Conservation (phyloP, 2,113 vertebrate genomes). For the Danionella cerebrum region DNA sequence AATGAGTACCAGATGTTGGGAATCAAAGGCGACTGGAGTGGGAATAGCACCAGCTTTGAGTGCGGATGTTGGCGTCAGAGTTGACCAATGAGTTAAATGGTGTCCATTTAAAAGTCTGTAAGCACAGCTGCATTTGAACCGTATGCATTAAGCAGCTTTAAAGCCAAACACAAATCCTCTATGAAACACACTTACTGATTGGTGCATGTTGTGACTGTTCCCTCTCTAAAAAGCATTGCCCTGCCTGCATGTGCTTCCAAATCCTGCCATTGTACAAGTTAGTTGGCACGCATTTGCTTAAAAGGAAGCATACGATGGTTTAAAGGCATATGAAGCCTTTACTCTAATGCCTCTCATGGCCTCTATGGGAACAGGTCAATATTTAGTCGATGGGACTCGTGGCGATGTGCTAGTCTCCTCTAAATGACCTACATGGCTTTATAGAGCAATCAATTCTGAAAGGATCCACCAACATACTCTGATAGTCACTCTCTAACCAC, state of each 20-base stretch:
- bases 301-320: background rate
- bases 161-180: conserved; percentile 1
- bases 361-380: conserved; percentile 33
- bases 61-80: background rate
- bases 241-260: background rate
- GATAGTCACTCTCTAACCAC: background rate
- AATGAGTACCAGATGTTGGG: too few species aligned
- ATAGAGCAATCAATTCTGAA: conserved; percentile 39
- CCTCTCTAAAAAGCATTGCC: background rate
- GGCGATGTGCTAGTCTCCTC: conserved; percentile 31
- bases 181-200: background rate
- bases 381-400: conserved; percentile 33
- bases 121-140: background rate
- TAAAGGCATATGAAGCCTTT: conserved; percentile 33
- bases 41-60: background rate
- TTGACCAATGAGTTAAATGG: conserved; percentile 5
- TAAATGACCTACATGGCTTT: conserved; percentile 39
- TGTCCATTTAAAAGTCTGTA: conserved; percentile 7
- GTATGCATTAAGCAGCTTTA: conserved; percentile 16
- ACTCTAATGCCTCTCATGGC: conserved; percentile 12
- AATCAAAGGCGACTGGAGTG: background rate
- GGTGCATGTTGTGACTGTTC: background rate
- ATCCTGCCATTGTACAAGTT: background rate
- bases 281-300: background rate
- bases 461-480: background rate